Evolutionary conservation across 2,888 invertebrate genomes (phyloP), one percentile per base, ranked within the genome.

Genomic region (Eupithecia abbreviata): DNA sequence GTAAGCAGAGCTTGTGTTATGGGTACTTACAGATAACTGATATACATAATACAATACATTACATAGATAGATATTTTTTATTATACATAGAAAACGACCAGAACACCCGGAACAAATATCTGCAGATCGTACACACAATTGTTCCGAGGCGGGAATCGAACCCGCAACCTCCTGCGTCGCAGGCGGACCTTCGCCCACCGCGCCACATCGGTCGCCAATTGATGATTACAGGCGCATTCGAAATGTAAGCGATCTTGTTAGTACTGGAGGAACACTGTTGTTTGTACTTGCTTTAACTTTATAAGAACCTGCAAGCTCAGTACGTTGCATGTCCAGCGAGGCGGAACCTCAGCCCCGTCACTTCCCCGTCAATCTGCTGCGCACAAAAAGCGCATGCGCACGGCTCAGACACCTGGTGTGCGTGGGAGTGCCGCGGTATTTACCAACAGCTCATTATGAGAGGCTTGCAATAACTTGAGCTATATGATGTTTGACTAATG

Each of bases 391-490:
- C 68, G 68, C 69, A 76, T 51, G 76, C 73, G 73, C 76, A 69
- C 45, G 72, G 69, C 71, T 74, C 72, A 69, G 72, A 67, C 10
- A 41, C 69, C 71, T 55, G 76, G 76, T 72, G 70, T 74, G 74
- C 74, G 79, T 79, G 79, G 79, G 79, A 79, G 72, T 71, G 70
- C 47, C 12, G 73, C 73, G 71, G 45, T 73, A 75, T 75, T 75
- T 75, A 72, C 70, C 65, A 68, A 66, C 66, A 62, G 10, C 30
- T 66, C 42, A 15, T 66, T 15, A 42, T 66, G 62, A 62, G n/a
- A 30, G 18, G 7, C 18, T 58, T 58, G 1, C 9, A 9, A 58
- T 6, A 18, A 30, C 10, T 30, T 30, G 30, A 62, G 62, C 4
- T 18, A 30, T 58, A 18, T 62, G 62, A 30, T 12, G 62, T 62